Evolutionary conservation across 1,140 invertebrate species (phyloP).

Genomic region (Acromyrmex heyeri): DNA sequence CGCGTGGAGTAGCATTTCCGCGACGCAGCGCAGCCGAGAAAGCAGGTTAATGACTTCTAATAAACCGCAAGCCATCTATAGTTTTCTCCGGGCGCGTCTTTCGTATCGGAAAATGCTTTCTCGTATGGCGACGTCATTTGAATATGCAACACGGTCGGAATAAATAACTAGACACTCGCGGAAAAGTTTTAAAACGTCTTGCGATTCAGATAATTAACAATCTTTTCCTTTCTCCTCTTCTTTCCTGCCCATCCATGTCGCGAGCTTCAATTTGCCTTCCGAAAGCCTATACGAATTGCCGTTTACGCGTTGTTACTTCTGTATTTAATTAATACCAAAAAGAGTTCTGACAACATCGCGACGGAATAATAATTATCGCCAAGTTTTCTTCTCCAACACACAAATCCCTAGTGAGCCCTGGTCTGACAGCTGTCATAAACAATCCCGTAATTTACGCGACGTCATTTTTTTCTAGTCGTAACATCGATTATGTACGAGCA

Average conservation of each 20-base stretch:
- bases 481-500: neutral
- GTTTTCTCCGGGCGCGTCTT: neutral
- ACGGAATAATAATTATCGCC: slow-evolving; percentile 47
- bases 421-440: neutral
- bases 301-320: slow-evolving; percentile 34
- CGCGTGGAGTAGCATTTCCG: neutral
- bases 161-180: slow-evolving; percentile 35
- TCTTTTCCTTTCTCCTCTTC: slow-evolving; percentile 16
- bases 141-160: slow-evolving; percentile 34
- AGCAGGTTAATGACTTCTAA: slow-evolving; percentile 48
- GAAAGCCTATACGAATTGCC: slow-evolving; percentile 2
- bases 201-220: neutral
- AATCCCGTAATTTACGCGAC: slow-evolving; percentile 34
- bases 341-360: neutral
- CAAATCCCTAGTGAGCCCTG: neutral
- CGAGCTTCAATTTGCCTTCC: neutral
- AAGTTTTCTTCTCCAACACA: slow-evolving; percentile 24
- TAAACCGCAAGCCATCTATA: slow-evolving; percentile 8
- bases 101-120: slow-evolving; percentile 17
- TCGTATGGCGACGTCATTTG: neutral
- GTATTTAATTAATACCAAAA: slow-evolving; percentile 40
- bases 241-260: neutral
- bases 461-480: slow-evolving; percentile 30
- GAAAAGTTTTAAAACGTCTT: slow-evolving; percentile 2
- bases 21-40: neutral